Base-by-base conservation (phyloP, 2,113 vertebrate species). In the Psilopsiagon aurifrons region DNA sequence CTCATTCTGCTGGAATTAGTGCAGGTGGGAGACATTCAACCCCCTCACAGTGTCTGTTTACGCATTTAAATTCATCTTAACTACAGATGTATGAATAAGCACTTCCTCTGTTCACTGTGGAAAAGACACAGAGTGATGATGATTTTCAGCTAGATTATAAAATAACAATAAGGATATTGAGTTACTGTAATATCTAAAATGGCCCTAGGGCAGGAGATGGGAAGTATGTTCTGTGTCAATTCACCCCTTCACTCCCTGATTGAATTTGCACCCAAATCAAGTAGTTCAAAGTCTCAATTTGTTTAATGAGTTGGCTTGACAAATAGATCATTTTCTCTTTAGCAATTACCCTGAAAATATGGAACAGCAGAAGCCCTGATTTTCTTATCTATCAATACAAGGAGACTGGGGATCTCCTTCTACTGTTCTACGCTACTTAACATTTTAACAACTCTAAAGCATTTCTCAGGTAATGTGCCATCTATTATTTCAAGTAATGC, bases 261-360 rank as follows among this genome's bases (percentile, higher is more conserved):
- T 93, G 89, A 94, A 94, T 96, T 80, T 94, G 25, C 37, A 83
- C 57, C 37, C 44, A 95, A 94, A 93, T 88, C 66, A 84, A 94
- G 77, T 73, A 78, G 73, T 82, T 94, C 52, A 82, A 94, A 92
- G 81, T 79, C 77, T 93, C 83, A 82, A 94, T 86, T 87, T 90
- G 86, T 82, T 94, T 91, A 95, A 94, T 89, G 82, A 89, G 25
- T 85, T 84, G 62, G 57, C 62, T 92, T 93, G 91, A 85, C 49
- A 71, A 75, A 87, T 84, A 87, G 70, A 68, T 81, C 2, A 57
- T 79, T 74, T 91, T 64, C 51, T 84, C 44, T 87, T 90, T 4
- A 96, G 55, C 57, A 90, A 71, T 87, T 96, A 76, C 37, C 17
- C 49, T 76, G 80, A 44, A 88, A 85, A 82, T 69, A 37, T 43